Base-by-base conservation (phyloP, 2,888 invertebrate species). In the Corbicula japonica region DNA sequence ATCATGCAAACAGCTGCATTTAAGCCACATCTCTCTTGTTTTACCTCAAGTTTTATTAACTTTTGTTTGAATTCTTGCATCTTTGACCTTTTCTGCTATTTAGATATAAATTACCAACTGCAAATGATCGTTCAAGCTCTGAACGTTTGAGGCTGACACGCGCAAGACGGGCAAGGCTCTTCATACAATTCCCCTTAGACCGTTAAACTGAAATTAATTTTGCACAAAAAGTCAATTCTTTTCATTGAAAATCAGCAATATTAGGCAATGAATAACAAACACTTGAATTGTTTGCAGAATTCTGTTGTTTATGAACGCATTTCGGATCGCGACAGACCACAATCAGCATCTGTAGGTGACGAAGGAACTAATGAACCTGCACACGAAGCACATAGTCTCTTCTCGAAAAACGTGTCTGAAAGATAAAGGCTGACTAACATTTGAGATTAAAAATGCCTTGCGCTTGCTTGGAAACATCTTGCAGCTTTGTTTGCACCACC, bases 171-270 rank as follows among this genome's bases (percentile, higher is more conserved):
- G 44, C 52, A 61, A 50, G 34, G 26, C 56, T 68, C 60, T 62
- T 56, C 50, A 58, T 35, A 60, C 38, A 54, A 71, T 73, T 77
- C 73, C 80, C 65, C 75, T 66, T 60, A 70, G 58, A 73, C 83
- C 79, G 77, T 80, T 80, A 80, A 83, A 83, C 77, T 75, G 74
- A 77, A 83, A 80, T 83, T 76, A 80, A 83, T 80, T 80, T 83
- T 72, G 76, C 83, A 61, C 83, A 77, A 80, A 83, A 73, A 83
- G 76, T 77, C 76, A 77, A 80, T 83, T 77, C 76, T 75, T 80
- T 83, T 83, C 80, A 83, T 80, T 61, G 83, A 69, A 83, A 77
- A 80, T 83, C 72, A 74, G 74, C 80, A 77, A 83, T 83, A 80
- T 77, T 80, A 72, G 61, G 77, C 80, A 66, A 80, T 83, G 80